Evolutionary conservation across 2,888 invertebrate genomes (phyloP).

Genomic region (Orchesellides sinensis): DNA sequence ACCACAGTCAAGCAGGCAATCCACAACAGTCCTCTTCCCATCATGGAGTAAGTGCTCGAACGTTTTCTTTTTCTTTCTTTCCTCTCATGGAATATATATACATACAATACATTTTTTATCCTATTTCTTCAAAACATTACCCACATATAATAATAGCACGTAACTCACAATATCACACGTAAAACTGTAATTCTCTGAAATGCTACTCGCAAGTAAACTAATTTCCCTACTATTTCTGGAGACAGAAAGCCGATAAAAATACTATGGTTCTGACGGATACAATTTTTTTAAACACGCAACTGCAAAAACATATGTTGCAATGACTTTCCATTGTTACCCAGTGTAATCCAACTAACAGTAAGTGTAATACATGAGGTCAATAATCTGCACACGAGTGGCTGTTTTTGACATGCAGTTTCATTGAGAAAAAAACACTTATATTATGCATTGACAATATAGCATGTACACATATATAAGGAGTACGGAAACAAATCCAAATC

Average conservation of each 20-base stretch:
- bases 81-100: slow-evolving; percentile 3
- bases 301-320: slow-evolving; percentile 36
- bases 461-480: too few species aligned
- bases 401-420: slow-evolving; percentile 58
- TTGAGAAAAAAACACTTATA: too few species aligned
- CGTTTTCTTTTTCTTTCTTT: slow-evolving; percentile 45
- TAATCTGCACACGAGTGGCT: slow-evolving; percentile 49
- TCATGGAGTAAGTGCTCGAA: slow-evolving; percentile 60
- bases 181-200: too few species aligned
- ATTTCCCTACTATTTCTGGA: slow-evolving; percentile 10
- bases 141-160: background rate
- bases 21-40: slow-evolving; percentile 66
- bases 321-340: background rate
- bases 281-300: slow-evolving; percentile 40
- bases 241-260: background rate
- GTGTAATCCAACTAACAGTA: too few species aligned
- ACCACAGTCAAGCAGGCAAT: slow-evolving; percentile 58
- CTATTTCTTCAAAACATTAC: background rate
- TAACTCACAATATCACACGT: too few species aligned
- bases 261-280: slow-evolving; percentile 25
- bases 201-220: background rate
- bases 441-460: too few species aligned
- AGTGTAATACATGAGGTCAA: slow-evolving; percentile 48
- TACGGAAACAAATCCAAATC: background rate
- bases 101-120: background rate